Evolutionary conservation across 2,888 invertebrate genomes (phyloP).

Genomic region (Oligia strigilis): DNA sequence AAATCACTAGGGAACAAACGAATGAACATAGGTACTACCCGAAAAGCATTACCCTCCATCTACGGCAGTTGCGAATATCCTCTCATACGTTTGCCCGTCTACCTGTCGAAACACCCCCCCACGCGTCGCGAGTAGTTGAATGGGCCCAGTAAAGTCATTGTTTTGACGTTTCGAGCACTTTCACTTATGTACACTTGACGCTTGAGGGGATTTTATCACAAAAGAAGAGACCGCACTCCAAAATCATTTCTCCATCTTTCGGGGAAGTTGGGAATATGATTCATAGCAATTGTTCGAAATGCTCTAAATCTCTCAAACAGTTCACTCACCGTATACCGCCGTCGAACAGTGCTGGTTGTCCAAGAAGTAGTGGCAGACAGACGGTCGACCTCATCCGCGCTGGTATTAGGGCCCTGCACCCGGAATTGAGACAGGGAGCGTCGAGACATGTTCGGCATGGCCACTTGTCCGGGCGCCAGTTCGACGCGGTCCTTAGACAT

Average conservation of each 20-base stretch:
- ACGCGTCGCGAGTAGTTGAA: no score
- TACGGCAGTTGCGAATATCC: neutral
- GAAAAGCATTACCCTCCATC: neutral
- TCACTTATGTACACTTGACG: no score
- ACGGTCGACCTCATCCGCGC: slow-evolving; percentile 81
- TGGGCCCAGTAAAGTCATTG: no score
- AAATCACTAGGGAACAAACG: no score
- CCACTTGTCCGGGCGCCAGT: slow-evolving; percentile 94
- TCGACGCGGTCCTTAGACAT: slow-evolving; percentile 95
- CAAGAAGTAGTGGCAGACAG: slow-evolving; percentile 73
- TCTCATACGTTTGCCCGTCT: no score
- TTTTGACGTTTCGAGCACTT: no score
- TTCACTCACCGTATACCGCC: slow-evolving; percentile 79
- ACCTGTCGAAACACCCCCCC: no score
- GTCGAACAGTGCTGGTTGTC: slow-evolving; percentile 75
- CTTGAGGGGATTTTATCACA: neutral
- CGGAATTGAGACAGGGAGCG: slow-evolving; percentile 92
- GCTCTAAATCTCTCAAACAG: neutral
- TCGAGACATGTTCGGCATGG: slow-evolving; percentile 97
- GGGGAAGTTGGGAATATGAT: neutral
- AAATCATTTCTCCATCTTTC: neutral
- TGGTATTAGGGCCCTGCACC: slow-evolving; percentile 85
- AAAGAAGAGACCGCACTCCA: neutral
- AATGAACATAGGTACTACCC: no score
- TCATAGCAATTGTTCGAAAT: neutral